Evolutionary conservation across 35 echinoderm and acorn worm genomes (phyloP).

Genomic region (Apostichopus californicus): DNA sequence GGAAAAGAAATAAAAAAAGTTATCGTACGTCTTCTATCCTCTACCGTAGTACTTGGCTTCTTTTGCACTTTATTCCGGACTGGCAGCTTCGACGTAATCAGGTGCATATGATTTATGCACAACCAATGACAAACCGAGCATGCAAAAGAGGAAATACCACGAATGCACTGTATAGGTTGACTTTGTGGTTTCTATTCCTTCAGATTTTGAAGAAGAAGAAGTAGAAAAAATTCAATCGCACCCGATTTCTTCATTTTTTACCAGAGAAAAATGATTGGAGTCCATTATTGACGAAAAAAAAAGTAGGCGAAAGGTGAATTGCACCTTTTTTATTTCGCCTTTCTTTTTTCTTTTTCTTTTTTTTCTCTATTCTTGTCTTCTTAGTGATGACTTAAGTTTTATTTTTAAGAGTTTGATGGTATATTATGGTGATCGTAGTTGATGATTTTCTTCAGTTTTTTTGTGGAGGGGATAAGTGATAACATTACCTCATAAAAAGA

Average conservation of each 20-base stretch:
- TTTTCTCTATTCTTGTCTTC: too few species aligned
- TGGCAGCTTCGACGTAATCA: slow-evolving; percentile 42
- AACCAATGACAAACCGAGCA: slow-evolving; percentile 38
- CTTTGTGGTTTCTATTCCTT: slow-evolving; percentile 27
- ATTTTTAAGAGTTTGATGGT: too few species aligned
- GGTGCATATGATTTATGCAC: slow-evolving; percentile 53
- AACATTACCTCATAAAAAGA: too few species aligned
- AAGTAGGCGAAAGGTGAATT: not conserved
- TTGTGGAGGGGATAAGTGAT: too few species aligned
- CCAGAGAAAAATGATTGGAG: not conserved
- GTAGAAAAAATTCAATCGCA: not conserved
- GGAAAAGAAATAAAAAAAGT: not conserved
- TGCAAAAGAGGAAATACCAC: not conserved
- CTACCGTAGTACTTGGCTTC: slow-evolving; percentile 16
- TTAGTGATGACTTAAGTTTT: too few species aligned
- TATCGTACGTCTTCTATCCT: not conserved
- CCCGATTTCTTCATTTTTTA: not conserved
- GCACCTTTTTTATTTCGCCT: not conserved
- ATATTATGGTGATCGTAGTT: too few species aligned
- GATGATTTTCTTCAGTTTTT: too few species aligned
- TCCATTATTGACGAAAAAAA: not conserved
- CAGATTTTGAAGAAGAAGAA: not conserved
- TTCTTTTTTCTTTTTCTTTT: too few species aligned
- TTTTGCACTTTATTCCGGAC: slow-evolving; percentile 47
- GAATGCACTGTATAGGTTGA: not conserved